phyloP scores from a whole-genome alignment of 53 echinoderm and acorn worm genomes.

The Luidia sarsii region DNA sequence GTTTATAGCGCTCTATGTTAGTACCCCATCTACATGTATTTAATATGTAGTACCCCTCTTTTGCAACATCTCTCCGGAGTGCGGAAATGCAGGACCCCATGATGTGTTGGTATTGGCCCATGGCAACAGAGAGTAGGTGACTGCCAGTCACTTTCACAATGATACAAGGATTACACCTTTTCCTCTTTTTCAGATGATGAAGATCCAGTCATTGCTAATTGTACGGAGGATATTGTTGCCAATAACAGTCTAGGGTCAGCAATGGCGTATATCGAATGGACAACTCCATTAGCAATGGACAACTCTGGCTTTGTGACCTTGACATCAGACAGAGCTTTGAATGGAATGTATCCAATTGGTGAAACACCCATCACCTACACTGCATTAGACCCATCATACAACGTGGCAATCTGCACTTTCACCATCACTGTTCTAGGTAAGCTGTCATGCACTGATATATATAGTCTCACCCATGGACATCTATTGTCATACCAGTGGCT shows the following conservation, averaged over 20 bases:
- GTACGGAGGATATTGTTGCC: constrained; percentile 45
- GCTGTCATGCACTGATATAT: too few relatives aligned
- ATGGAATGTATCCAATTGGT: background rate
- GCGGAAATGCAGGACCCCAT: too few relatives aligned
- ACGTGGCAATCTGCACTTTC: background rate
- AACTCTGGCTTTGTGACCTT: constrained; percentile 21
- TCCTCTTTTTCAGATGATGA: constrained; percentile 37
- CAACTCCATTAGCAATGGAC: background rate
- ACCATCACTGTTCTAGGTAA: constrained; percentile 5
- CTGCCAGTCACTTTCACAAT: too few relatives aligned
- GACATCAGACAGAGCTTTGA: background rate
- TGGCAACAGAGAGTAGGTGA: too few relatives aligned
- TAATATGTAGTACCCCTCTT: too few relatives aligned
- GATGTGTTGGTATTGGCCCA: too few relatives aligned
- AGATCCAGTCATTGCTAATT: constrained; percentile 45
- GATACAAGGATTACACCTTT: too few relatives aligned
- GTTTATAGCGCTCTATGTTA: too few relatives aligned
- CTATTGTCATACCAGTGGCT: too few relatives aligned
- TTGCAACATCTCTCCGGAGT: too few relatives aligned
- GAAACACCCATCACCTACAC: constrained; percentile 6
- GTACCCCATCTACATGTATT: too few relatives aligned
- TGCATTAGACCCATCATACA: background rate
- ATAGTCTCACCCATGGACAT: too few relatives aligned
- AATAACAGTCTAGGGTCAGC: constrained; percentile 2
- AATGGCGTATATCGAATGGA: constrained; percentile 52